These are phyloP conservation scores for Cherax destructor DNA, from an alignment of 1,140 invertebrate species.

Conservation along the genomic window DNA sequence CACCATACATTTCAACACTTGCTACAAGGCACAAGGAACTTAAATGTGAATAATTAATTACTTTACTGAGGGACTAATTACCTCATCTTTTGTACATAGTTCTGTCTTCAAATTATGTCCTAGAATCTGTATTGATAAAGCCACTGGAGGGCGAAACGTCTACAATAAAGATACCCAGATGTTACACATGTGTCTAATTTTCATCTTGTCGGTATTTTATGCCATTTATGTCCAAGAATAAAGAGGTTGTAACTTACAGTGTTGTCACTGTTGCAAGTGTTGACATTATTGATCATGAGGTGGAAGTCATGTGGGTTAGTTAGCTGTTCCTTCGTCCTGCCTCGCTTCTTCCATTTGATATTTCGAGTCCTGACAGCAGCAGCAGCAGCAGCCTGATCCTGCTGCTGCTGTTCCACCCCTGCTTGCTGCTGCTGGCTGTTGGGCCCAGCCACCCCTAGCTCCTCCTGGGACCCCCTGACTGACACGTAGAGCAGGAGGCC, in stretches of 20 bases:
- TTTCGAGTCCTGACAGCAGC: background rate
- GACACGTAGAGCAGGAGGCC: constrained; percentile 52
- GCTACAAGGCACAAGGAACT: no score
- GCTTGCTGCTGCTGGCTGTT: background rate
- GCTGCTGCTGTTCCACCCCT: background rate
- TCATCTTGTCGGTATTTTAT: no score
- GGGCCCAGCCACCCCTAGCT: background rate
- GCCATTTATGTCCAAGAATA: no score
- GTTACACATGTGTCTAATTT: no score
- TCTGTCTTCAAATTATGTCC: no score
- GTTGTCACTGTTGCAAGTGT: constrained; percentile 28
- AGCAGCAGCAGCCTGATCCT: background rate
- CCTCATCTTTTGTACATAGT: no score
- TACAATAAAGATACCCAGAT: no score
- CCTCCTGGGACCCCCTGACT: constrained; percentile 32
- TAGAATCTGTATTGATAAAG: no score
- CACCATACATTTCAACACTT: no score
- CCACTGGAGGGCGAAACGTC: no score
- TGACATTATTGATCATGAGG: constrained; percentile 51
- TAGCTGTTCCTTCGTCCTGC: constrained; percentile 21
- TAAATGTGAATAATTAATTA: no score
- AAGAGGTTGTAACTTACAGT: background rate
- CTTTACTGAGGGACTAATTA: no score
- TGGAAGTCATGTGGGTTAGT: constrained; percentile 53
- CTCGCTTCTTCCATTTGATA: constrained; percentile 30